Evolutionary conservation across 2,888 invertebrate species (phyloP).

Genomic region (Tortrix viridana): DNA sequence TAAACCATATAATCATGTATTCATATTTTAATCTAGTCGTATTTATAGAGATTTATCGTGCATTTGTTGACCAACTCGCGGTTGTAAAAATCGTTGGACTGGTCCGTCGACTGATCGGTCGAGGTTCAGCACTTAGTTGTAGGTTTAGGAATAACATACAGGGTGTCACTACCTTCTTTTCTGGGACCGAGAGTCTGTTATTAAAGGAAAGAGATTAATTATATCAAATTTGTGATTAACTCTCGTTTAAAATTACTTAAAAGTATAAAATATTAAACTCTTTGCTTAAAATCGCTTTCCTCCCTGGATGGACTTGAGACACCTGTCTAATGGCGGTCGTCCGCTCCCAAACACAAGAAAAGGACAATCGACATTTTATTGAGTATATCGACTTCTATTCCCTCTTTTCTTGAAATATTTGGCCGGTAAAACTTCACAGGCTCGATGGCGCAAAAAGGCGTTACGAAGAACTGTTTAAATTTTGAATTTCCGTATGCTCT

Average conservation of each 20-base stretch:
- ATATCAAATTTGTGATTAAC: background rate
- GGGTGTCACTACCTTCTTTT: constrained; percentile 70
- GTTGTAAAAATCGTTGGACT: constrained; percentile 14
- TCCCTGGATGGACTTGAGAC: background rate
- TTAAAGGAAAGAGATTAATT: constrained; percentile 16
- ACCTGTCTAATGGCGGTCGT: background rate
- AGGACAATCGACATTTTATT: constrained; percentile 1
- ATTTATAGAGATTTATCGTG: constrained; percentile 29
- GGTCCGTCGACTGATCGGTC: constrained; percentile 6
- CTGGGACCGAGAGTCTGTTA: constrained; percentile 26
- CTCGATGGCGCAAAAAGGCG: background rate
- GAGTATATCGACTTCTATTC: background rate
- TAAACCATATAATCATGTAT: constrained; percentile 29
- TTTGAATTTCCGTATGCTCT: too few relatives aligned
- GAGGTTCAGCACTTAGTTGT: constrained; percentile 48
- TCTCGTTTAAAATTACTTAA: too few relatives aligned
- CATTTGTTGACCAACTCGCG: constrained; percentile 34
- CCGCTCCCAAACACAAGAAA: constrained; percentile 3
- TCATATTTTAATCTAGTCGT: constrained; percentile 26
- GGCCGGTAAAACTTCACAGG: background rate
- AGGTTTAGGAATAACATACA: constrained; percentile 61
- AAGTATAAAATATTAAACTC: background rate
- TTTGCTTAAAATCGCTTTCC: background rate
- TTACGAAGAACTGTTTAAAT: background rate
- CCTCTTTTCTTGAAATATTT: background rate